Evolutionary conservation across 2,888 invertebrate genomes (phyloP).

Genomic region (Drosophila nigricruria): DNA sequence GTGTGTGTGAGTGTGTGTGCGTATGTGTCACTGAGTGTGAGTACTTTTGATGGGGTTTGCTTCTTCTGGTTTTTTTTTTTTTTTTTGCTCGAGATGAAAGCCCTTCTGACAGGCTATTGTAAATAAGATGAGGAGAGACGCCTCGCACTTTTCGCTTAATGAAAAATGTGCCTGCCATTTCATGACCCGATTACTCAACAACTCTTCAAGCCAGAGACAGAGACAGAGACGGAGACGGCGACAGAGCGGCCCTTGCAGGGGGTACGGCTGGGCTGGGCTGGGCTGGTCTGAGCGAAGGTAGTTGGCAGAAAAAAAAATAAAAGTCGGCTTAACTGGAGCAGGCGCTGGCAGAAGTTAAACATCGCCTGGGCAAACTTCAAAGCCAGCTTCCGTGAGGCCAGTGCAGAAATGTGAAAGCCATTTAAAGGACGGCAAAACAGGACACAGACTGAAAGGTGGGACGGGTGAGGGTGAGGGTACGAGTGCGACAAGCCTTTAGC

Average conservation of each 20-base stretch:
- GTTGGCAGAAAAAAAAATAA: background rate
- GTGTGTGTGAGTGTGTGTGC: background rate
- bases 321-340: conserved; percentile 46
- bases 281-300: background rate
- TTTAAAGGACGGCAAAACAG: conserved; percentile 55
- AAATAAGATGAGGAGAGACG: conserved; percentile 36
- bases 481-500: background rate
- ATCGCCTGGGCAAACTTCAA: conserved; percentile 46
- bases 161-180: conserved; percentile 65
- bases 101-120: conserved; percentile 32
- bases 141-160: conserved; percentile 49
- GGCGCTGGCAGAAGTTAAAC: conserved; percentile 38
- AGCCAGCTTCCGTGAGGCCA: conserved; percentile 45
- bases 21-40: conserved; percentile 2
- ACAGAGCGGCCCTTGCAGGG: background rate
- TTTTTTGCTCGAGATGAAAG: conserved; percentile 28
- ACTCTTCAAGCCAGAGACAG: conserved; percentile 47
- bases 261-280: background rate
- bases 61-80: background rate
- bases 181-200: conserved; percentile 73
- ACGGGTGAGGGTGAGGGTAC: background rate
- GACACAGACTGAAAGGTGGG: conserved; percentile 2
- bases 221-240: conserved; percentile 12
- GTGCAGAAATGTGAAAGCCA: conserved; percentile 61
- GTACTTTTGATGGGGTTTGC: conserved; percentile 12